Conservation (phyloP, 2,888 invertebrate species). For the Thelaira solivaga region DNA sequence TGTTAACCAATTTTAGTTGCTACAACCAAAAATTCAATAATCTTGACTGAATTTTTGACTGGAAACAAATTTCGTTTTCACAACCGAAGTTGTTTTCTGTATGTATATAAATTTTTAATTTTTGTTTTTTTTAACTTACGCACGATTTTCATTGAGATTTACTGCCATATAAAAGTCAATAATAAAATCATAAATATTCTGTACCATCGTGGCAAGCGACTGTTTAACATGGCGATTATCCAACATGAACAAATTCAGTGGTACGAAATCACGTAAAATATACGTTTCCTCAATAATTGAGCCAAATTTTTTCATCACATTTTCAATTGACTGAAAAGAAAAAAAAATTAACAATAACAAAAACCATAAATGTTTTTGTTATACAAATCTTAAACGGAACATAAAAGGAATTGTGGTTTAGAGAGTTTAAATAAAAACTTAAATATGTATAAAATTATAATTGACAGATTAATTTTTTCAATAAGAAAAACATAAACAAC, state of each 20-base stretch:
- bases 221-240: constrained; percentile 79
- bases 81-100: no score
- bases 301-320: constrained; percentile 85
- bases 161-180: constrained; percentile 75
- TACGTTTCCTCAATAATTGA: constrained; percentile 84
- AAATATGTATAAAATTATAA: no score
- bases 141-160: constrained; percentile 84
- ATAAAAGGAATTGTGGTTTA: neutral
- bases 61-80: no score
- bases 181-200: constrained; percentile 75
- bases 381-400: neutral
- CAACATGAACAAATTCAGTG: constrained; percentile 89
- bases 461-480: no score
- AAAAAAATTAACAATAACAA: neutral
- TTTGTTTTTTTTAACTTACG: constrained; percentile 79
- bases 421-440: neutral
- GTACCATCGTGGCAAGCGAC: constrained; percentile 73
- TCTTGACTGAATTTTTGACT: no score
- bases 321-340: constrained; percentile 81
- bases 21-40: no score
- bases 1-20: no score
- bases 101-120: neutral
- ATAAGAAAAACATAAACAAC: no score
- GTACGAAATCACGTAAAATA: constrained; percentile 85
- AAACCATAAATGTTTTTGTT: constrained; percentile 1